Evolutionary conservation across 2,888 invertebrate genomes (phyloP).

Genomic region (Creontiades dilutus): DNA sequence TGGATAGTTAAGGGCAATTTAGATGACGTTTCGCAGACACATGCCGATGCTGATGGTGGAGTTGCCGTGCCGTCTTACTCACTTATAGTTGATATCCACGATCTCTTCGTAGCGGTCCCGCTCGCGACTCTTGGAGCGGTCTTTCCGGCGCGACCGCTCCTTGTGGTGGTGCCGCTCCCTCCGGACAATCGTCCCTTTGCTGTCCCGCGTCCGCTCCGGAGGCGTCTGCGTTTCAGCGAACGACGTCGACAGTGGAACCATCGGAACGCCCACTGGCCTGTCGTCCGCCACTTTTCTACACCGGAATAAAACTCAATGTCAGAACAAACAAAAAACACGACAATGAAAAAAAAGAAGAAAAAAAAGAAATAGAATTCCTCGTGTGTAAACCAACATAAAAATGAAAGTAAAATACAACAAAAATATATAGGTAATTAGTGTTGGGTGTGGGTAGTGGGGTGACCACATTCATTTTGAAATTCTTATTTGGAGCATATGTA

Average conservation of each 20-base stretch:
- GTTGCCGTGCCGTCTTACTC: slow-evolving; percentile 7
- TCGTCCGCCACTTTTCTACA: slow-evolving; percentile 53
- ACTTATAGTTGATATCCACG: slow-evolving; percentile 59
- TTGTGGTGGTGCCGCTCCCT: slow-evolving; percentile 36
- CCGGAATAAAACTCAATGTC: neutral
- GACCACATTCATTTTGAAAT: too few species aligned
- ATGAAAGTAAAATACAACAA: too few species aligned
- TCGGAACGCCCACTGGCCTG: slow-evolving; percentile 38
- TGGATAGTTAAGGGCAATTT: neutral
- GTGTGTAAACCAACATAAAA: too few species aligned
- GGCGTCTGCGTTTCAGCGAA: slow-evolving; percentile 67
- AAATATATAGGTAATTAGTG: too few species aligned
- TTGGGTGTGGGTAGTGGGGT: too few species aligned
- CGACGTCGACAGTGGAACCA: slow-evolving; percentile 56
- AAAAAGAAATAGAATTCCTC: neutral
- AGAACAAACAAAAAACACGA: neutral
- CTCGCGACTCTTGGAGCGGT: slow-evolving; percentile 58
- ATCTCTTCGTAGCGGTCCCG: slow-evolving; percentile 67
- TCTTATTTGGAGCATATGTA: too few species aligned
- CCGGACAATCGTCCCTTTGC: slow-evolving; percentile 22
- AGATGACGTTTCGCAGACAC: neutral
- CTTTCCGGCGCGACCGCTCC: slow-evolving; percentile 48
- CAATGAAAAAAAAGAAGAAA: slow-evolving; percentile 2
- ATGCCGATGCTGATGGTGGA: neutral
- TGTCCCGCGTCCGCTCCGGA: slow-evolving; percentile 23